phyloP scores from a whole-genome alignment of 2,113 vertebrate species.

The Lampris incognitus region DNA sequence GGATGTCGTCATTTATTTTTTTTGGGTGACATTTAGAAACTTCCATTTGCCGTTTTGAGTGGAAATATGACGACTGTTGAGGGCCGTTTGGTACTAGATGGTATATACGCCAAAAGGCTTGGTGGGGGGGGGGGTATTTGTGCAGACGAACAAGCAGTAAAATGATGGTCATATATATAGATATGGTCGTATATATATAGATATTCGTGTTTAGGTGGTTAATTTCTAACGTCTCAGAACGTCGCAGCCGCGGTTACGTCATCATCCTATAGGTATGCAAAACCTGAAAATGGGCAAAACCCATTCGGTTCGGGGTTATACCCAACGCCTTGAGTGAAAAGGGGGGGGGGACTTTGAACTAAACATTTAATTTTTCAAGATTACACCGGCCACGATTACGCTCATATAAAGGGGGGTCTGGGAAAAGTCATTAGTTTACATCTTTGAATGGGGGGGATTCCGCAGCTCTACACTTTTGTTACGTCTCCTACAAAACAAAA shows the following conservation, averaged over 20 bases:
- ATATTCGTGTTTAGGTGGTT: background rate
- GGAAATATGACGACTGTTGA: constrained; percentile 31
- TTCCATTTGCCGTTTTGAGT: constrained; percentile 50
- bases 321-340: constrained; percentile 40
- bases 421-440: constrained; percentile 64
- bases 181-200: too few relatives aligned
- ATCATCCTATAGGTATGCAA: constrained; percentile 19
- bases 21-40: constrained; percentile 46
- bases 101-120: background rate
- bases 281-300: constrained; percentile 28
- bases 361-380: constrained; percentile 72
- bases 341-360: constrained; percentile 50
- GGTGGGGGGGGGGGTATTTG: too few relatives aligned
- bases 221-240: constrained; percentile 18
- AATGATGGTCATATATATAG: too few relatives aligned
- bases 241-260: constrained; percentile 24
- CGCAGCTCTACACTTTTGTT: constrained; percentile 59
- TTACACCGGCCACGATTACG: constrained; percentile 26
- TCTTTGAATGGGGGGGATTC: constrained; percentile 53
- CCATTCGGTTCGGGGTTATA: constrained; percentile 54
- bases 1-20: constrained; percentile 14
- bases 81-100: constrained; percentile 39
- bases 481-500: constrained; percentile 62
- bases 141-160: too few relatives aligned
- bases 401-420: constrained; percentile 35